These are phyloP conservation scores for Euphonia xanthogaster DNA, from an alignment of 2,797 vertebrate genomes.

Conservation along the genomic window DNA sequence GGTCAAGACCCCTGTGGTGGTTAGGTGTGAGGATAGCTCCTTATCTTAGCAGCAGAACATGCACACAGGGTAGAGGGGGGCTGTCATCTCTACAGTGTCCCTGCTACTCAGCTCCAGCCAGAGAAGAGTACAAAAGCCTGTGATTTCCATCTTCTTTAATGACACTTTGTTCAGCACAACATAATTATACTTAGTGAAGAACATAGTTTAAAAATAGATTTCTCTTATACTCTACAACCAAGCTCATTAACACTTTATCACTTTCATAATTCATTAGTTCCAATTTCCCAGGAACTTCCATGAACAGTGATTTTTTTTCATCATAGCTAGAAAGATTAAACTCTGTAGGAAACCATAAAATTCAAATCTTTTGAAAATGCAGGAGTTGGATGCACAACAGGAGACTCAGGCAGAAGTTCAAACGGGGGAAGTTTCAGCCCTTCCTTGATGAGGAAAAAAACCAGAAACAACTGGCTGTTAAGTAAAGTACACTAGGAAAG, in stretches of 20 bases:
- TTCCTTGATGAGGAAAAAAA: not conserved
- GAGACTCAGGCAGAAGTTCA: not conserved
- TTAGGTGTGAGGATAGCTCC: not conserved
- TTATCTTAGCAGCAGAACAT: not conserved
- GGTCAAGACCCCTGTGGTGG: not conserved
- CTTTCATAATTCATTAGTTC: not conserved
- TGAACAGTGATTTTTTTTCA: not conserved
- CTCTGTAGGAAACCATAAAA: not conserved
- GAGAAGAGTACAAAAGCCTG: not conserved
- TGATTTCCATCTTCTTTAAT: not conserved
- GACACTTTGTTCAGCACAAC: not conserved
- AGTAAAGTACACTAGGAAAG: not conserved
- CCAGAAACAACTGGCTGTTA: not conserved
- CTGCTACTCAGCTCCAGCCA: not conserved
- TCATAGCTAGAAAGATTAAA: not conserved
- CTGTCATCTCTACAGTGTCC: not conserved
- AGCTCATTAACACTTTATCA: constrained; percentile 7
- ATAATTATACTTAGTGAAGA: not conserved
- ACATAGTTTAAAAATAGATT: not conserved
- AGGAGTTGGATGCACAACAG: not conserved
- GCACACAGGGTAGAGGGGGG: not conserved
- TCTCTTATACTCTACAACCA: not conserved
- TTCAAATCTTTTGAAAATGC: not conserved
- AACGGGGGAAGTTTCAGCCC: not conserved
- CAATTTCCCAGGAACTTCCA: not conserved